A percentile compares a stretch with the other conserved stretches of the same genome.
Evolutionary conservation across 2,888 invertebrate species (phyloP).

Genomic region (Dryobotodes eremita): DNA sequence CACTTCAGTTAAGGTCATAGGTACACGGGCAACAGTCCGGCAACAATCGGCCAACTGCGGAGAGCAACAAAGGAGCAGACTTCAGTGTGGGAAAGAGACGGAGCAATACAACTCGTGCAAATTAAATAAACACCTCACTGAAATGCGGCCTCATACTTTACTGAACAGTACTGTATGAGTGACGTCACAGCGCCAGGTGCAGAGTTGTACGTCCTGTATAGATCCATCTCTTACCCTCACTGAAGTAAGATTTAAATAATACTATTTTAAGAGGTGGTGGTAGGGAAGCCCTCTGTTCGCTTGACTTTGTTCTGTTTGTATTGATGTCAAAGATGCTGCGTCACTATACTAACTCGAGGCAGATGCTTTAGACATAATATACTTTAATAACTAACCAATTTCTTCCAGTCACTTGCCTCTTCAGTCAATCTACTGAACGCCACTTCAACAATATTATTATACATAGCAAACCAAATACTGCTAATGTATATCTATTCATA

Average conservation of each 20-base stretch:
- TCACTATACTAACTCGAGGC: not conserved
- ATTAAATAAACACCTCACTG: no score
- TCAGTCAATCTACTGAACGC: not conserved
- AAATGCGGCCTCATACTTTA: no score
- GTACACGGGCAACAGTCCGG: slow-evolving; percentile 15
- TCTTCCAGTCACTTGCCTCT: not conserved
- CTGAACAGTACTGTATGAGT: no score
- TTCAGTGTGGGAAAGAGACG: no score
- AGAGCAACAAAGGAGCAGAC: no score
- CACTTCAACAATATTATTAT: not conserved
- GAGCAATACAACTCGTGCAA: not conserved
- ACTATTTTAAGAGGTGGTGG: no score
- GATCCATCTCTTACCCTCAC: not conserved
- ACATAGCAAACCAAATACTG: not conserved
- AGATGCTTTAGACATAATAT: not conserved
- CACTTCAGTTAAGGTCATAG: not conserved
- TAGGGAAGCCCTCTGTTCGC: not conserved
- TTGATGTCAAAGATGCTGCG: not conserved
- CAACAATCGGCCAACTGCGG: slow-evolving; percentile 8
- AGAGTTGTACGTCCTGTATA: no score
- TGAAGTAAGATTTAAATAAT: not conserved
- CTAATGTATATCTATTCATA: not conserved
- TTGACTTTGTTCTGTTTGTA: not conserved
- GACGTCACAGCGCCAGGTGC: no score
- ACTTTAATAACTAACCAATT: not conserved